Conservation (phyloP, 2,797 vertebrate species). For the Molossus alvarezi region DNA sequence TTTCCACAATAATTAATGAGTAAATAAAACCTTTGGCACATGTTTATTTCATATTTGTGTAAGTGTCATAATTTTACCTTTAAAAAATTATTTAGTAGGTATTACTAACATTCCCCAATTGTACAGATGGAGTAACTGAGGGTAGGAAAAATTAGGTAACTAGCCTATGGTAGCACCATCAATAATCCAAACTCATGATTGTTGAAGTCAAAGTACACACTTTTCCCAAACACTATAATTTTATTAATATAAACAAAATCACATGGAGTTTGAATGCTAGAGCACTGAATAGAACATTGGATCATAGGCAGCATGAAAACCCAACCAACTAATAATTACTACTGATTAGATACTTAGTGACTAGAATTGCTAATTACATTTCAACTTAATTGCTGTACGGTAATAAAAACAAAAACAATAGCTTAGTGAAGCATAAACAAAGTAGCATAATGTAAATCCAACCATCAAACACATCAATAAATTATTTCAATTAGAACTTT, state of each 20-base stretch:
- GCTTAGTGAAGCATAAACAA: not conserved
- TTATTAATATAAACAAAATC: slow-evolving; percentile 69
- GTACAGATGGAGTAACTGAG: slow-evolving; percentile 46
- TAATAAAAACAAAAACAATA: slow-evolving; percentile 73
- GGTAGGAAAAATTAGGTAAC: not conserved
- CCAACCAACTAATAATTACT: slow-evolving; percentile 79
- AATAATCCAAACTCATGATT: slow-evolving; percentile 9
- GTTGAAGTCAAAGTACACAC: slow-evolving; percentile 48
- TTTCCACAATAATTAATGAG: slow-evolving; percentile 50
- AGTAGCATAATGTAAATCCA: not conserved
- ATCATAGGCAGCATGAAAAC: slow-evolving; percentile 56
- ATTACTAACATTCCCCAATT: not conserved
- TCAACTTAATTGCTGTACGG: slow-evolving; percentile 50
- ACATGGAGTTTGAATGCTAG: slow-evolving; percentile 10
- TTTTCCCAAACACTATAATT: slow-evolving; percentile 42
- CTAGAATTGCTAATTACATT: slow-evolving; percentile 75
- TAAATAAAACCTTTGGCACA: not conserved
- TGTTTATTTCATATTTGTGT: slow-evolving; percentile 34
- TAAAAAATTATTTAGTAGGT: not conserved
- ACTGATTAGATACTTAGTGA: slow-evolving; percentile 82
- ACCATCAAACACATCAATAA: slow-evolving; percentile 5
- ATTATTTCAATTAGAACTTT: slow-evolving; percentile 62
- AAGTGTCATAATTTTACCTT: not conserved
- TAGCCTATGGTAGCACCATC: not conserved
- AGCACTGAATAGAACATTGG: slow-evolving; percentile 69